Evolutionary conservation across 2,888 invertebrate species (phyloP).

Genomic region (Parochlus steinenii): DNA sequence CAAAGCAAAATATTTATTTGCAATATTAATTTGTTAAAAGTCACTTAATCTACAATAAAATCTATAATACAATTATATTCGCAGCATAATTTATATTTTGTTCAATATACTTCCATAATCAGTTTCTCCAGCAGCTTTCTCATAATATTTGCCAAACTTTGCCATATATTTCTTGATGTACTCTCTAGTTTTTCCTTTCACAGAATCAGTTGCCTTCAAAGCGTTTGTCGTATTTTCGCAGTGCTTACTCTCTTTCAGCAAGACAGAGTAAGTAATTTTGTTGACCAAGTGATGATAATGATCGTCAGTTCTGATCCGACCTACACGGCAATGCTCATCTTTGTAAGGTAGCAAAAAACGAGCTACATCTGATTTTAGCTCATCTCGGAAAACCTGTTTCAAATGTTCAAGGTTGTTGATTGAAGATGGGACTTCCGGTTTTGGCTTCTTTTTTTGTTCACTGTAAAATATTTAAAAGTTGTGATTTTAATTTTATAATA

Average conservation of each 20-base stretch:
- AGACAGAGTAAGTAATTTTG: constrained; percentile 91
- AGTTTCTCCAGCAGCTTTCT: constrained; percentile 4
- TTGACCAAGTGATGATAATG: constrained; percentile 90
- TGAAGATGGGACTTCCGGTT: constrained; percentile 29
- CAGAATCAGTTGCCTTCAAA: constrained; percentile 31
- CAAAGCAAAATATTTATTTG: too few relatives aligned
- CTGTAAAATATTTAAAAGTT: background rate
- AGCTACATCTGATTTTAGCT: constrained; percentile 66
- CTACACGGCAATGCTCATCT: constrained; percentile 66
- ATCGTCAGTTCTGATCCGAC: constrained; percentile 71
- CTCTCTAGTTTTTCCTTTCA: constrained; percentile 86
- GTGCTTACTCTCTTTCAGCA: constrained; percentile 88
- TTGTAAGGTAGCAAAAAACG: constrained; percentile 74
- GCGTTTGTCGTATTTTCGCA: constrained; percentile 42
- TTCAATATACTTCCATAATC: constrained; percentile 8
- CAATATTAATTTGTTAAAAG: too few relatives aligned
- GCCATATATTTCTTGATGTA: constrained; percentile 93
- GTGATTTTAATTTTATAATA: background rate
- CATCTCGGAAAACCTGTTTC: constrained; percentile 71
- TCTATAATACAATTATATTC: too few relatives aligned
- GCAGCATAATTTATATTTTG: constrained; percentile 3
- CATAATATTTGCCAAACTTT: constrained; percentile 51
- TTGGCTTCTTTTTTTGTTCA: constrained; percentile 26
- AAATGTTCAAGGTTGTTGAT: constrained; percentile 42
- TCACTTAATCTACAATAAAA: too few relatives aligned